Conservation (phyloP, 2,797 vertebrate species). For the Etheostoma perlongum region DNA sequence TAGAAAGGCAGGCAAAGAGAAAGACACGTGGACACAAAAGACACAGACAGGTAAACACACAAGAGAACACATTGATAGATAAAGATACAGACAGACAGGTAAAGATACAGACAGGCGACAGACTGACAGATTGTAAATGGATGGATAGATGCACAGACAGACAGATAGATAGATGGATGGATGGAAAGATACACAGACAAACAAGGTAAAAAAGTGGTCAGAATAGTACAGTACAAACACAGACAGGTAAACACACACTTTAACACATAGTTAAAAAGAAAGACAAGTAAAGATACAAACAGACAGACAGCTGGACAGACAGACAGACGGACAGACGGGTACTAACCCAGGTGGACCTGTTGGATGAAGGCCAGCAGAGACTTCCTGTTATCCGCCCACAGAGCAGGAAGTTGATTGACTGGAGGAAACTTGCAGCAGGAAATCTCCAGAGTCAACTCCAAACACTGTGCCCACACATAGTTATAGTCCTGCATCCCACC, state of each 20-base stretch:
- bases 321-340: neutral
- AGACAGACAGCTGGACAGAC: neutral
- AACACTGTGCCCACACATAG: constrained; percentile 93
- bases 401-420: constrained; percentile 79
- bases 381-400: constrained; percentile 89
- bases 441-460: constrained; percentile 93
- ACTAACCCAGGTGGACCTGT: constrained; percentile 93
- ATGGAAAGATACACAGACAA: neutral
- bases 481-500: constrained; percentile 99
- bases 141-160: neutral
- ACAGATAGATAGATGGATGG: neutral
- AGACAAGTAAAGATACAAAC: neutral
- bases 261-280: no score
- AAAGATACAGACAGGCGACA: neutral
- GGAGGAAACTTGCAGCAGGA: constrained; percentile 96
- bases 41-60: neutral
- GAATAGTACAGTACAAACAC: no score
- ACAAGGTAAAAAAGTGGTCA: no score
- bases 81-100: neutral
- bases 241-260: constrained; percentile 35
- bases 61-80: no score
- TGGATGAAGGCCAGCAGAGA: constrained; percentile 90
- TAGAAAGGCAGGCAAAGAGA: neutral
- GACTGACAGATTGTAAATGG: neutral
- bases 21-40: no score